Conservation (phyloP, 2,888 invertebrate species). For the Torymus auratus region DNA sequence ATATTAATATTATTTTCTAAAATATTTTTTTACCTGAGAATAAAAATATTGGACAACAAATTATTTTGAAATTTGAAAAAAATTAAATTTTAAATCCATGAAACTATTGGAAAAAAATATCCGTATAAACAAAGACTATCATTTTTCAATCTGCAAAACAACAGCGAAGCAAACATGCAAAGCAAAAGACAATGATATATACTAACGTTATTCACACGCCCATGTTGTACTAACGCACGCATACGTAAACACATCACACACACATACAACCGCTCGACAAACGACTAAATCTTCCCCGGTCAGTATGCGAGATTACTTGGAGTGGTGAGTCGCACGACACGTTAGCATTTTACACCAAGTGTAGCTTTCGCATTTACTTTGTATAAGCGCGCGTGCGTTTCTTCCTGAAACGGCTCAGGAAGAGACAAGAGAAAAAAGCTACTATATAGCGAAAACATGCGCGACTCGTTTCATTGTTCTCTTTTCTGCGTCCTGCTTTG, state of each 20-base stretch:
- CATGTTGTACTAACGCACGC: conserved; percentile 45
- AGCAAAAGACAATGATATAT: conserved; percentile 12
- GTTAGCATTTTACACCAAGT: conserved; percentile 22
- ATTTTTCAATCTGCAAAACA: conserved; percentile 15
- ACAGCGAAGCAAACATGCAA: not conserved
- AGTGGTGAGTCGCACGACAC: conserved; percentile 61
- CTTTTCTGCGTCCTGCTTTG: not conserved
- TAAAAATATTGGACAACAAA: too few relatives aligned
- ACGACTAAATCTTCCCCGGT: conserved; percentile 20
- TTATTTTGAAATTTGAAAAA: too few relatives aligned
- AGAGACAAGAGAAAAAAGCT: not conserved
- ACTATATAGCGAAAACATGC: not conserved
- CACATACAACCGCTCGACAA: conserved; percentile 30
- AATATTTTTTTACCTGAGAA: too few relatives aligned
- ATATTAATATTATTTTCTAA: too few relatives aligned
- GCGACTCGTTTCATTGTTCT: conserved; percentile 5
- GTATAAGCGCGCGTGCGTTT: not conserved
- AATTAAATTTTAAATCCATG: too few relatives aligned
- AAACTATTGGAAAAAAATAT: too few relatives aligned
- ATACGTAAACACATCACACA: conserved; percentile 52
- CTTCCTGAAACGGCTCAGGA: not conserved
- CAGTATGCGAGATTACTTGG: conserved; percentile 61
- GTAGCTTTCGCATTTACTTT: conserved; percentile 9
- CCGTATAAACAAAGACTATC: conserved; percentile 4
- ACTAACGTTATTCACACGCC: conserved; percentile 27